These are phyloP conservation scores for Miniopterus natalensis DNA, from an alignment of 2,113 vertebrate genomes.

Conservation along the genomic window DNA sequence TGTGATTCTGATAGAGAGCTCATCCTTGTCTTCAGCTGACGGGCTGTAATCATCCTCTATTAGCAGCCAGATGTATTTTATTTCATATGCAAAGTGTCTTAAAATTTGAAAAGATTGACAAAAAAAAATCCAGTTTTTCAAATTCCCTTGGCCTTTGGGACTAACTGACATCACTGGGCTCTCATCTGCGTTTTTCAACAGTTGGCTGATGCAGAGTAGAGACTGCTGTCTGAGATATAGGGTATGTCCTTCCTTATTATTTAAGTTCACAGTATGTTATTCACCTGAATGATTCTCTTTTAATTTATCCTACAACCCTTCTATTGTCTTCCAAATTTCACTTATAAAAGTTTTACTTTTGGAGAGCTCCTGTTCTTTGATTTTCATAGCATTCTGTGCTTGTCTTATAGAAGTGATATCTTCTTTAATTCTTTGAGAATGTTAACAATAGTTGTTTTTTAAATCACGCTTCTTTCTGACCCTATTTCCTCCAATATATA, in stretches of 20 bases:
- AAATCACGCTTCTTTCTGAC: not conserved
- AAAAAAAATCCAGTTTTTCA: slow-evolving; percentile 35
- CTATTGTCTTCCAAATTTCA: not conserved
- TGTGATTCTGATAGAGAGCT: not conserved
- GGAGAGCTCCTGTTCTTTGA: not conserved
- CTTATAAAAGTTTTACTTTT: not conserved
- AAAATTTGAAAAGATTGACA: not conserved
- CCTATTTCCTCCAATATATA: not conserved
- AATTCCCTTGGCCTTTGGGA: not conserved
- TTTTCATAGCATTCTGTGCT: slow-evolving; percentile 16
- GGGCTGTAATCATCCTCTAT: not conserved
- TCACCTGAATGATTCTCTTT: not conserved
- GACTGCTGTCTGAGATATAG: not conserved
- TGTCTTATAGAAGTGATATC: not conserved
- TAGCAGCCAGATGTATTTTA: not conserved
- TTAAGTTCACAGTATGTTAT: not conserved
- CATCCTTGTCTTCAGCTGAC: not conserved
- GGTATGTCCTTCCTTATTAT: not conserved
- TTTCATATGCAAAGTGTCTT: not conserved
- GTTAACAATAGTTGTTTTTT: not conserved
- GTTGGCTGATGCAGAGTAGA: not conserved
- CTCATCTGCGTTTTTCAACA: not conserved
- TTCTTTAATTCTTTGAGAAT: slow-evolving; percentile 36
- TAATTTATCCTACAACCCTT: not conserved
- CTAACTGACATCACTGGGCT: not conserved